Conservation (phyloP, 2,797 vertebrate species). For the Carcharodon carcharias region DNA sequence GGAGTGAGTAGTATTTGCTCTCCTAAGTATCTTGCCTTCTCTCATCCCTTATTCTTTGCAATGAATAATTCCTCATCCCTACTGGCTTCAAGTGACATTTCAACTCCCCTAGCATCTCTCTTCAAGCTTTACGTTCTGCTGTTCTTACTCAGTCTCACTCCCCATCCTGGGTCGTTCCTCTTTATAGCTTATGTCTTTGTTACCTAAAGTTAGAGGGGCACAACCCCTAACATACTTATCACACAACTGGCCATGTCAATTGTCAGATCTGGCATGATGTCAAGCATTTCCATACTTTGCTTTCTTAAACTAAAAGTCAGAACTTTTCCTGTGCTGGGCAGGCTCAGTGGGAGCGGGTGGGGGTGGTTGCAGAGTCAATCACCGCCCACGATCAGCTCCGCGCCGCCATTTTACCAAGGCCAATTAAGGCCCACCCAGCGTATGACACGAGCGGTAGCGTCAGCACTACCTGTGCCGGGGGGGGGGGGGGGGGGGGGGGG, state of each 20-base stretch:
- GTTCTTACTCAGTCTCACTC: not conserved
- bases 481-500: no score
- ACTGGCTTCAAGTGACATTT: not conserved
- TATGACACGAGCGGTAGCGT: no score
- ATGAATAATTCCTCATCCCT: not conserved
- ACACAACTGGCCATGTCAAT: not conserved
- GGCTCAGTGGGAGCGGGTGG: no score
- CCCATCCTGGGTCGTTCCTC: not conserved
- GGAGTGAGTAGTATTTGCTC: not conserved
- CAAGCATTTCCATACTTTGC: not conserved
- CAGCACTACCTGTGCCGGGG: no score
- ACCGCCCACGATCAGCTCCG: no score
- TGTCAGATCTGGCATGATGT: not conserved
- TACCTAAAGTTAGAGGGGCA: not conserved
- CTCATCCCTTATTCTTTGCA: not conserved
- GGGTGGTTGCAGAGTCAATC: no score
- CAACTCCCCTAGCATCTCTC: not conserved
- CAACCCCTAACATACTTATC: not conserved
- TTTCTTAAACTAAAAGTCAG: not conserved
- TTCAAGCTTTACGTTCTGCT: not conserved
- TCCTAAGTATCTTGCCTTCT: not conserved
- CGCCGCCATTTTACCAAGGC: no score
- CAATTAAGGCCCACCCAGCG: no score
- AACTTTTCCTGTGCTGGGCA: no score
- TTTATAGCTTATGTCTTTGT: not conserved